Evolutionary conservation across 37 sponge, comb jelly and placozoan species (phyloP).

Genomic region (Chondrosia reniformis): DNA sequence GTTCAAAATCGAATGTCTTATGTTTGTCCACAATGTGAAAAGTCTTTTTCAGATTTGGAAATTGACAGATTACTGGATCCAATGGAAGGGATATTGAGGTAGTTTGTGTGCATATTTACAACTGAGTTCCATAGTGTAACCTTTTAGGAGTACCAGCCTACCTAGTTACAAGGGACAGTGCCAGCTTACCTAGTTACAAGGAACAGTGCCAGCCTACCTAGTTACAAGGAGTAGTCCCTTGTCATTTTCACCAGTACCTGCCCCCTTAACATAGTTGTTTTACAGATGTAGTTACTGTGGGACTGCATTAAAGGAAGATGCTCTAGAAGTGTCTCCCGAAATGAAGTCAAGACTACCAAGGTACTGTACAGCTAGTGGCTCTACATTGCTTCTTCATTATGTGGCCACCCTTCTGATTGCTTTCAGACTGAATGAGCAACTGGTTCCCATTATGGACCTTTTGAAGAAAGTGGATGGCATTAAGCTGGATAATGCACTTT

Average conservation of each 20-base stretch:
- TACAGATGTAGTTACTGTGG: constrained; percentile 69
- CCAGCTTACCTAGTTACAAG: too few species aligned
- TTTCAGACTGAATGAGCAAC: constrained; percentile 62
- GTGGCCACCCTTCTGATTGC: background rate
- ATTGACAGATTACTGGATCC: constrained; percentile 73
- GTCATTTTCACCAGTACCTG: too few species aligned
- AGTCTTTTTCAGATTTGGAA: constrained; percentile 69
- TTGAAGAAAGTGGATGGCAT: constrained; percentile 59
- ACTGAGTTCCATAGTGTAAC: background rate
- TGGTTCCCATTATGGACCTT: constrained; percentile 53
- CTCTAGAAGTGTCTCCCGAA: background rate
- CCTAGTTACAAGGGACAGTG: too few species aligned
- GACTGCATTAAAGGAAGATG: constrained; percentile 58
- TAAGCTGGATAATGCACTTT: constrained; percentile 57
- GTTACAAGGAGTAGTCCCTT: too few species aligned
- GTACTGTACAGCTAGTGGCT: background rate
- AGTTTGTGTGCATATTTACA: background rate
- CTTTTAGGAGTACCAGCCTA: too few species aligned
- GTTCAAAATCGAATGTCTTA: constrained; percentile 70
- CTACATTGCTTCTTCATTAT: background rate
- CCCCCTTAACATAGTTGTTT: too few species aligned
- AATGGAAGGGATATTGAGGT: constrained; percentile 54
- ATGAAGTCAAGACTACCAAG: constrained; percentile 19
- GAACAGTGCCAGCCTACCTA: too few species aligned
- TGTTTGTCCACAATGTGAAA: constrained; percentile 60